Conservation (phyloP, 2,797 vertebrate species). For the Ctenosaura bakeri region DNA sequence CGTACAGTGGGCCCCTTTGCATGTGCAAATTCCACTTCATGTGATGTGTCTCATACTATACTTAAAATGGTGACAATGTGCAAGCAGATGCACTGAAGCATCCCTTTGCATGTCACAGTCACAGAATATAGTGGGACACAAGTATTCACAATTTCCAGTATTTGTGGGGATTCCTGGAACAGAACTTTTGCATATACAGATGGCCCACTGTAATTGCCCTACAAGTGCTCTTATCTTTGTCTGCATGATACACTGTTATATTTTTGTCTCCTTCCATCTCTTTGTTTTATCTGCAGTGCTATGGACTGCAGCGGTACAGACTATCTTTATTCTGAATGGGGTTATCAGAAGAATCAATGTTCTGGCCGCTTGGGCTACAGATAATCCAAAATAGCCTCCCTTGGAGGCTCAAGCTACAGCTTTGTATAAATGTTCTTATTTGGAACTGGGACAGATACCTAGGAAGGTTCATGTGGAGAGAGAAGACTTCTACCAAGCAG, state of each 20-base stretch:
- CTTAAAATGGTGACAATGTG: too few relatives aligned
- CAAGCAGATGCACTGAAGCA: too few relatives aligned
- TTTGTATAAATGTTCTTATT: constrained; percentile 41
- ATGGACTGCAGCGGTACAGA: not conserved
- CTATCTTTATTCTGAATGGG: constrained; percentile 31
- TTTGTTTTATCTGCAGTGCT: constrained; percentile 2
- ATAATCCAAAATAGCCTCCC: constrained; percentile 40
- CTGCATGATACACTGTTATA: constrained; percentile 41
- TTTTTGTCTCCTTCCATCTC: constrained; percentile 13
- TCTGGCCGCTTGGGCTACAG: constrained; percentile 41
- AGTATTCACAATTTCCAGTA: too few relatives aligned
- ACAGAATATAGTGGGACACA: too few relatives aligned
- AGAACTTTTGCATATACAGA: too few relatives aligned
- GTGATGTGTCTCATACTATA: too few relatives aligned
- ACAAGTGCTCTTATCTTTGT: constrained; percentile 16
- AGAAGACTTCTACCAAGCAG: constrained; percentile 26
- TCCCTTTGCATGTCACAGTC: too few relatives aligned
- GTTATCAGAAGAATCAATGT: constrained; percentile 25
- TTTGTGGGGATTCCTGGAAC: too few relatives aligned
- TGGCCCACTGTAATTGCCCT: not conserved
- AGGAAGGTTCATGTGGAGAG: constrained; percentile 3
- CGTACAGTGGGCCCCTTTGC: too few relatives aligned
- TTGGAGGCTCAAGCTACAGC: not conserved
- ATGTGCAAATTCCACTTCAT: too few relatives aligned
- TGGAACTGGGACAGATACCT: constrained; percentile 36